Conservation (phyloP, 2,113 vertebrate species). For the Lepus timidus region DNA sequence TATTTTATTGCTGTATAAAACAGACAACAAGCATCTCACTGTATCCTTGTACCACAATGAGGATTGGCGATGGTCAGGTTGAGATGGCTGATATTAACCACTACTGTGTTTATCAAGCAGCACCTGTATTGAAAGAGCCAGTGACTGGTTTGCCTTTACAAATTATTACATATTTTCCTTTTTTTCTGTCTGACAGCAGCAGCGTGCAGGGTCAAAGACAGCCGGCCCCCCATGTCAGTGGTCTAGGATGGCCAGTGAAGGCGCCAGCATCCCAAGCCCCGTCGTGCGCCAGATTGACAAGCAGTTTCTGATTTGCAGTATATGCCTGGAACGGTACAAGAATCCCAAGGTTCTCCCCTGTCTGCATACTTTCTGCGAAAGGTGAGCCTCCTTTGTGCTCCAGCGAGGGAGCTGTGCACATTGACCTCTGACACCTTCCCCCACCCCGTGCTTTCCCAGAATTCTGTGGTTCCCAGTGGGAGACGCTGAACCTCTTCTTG, state of each 20-base stretch:
- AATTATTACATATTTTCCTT: slow-evolving; percentile 52
- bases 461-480: slow-evolving; percentile 21
- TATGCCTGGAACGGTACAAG: slow-evolving; percentile 99
- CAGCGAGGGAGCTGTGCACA: background rate
- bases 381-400: slow-evolving; percentile 86
- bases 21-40: background rate
- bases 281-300: slow-evolving; percentile 99
- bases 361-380: slow-evolving; percentile 97
- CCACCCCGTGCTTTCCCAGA: background rate
- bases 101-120: background rate
- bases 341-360: slow-evolving; percentile 99
- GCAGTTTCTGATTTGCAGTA: slow-evolving; percentile 99
- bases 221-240: slow-evolving; percentile 91
- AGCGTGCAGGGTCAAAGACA: slow-evolving; percentile 92
- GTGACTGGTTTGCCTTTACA: background rate
- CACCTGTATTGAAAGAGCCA: background rate
- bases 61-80: background rate
- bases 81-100: background rate
- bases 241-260: slow-evolving; percentile 99
- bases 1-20: background rate
- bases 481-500: background rate
- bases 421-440: background rate
- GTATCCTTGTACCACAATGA: background rate
- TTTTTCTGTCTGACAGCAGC: slow-evolving; percentile 78
- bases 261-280: slow-evolving; percentile 95